Evolutionary conservation across 2,113 vertebrate genomes (phyloP).

Genomic region (Danionella cerebrum): DNA sequence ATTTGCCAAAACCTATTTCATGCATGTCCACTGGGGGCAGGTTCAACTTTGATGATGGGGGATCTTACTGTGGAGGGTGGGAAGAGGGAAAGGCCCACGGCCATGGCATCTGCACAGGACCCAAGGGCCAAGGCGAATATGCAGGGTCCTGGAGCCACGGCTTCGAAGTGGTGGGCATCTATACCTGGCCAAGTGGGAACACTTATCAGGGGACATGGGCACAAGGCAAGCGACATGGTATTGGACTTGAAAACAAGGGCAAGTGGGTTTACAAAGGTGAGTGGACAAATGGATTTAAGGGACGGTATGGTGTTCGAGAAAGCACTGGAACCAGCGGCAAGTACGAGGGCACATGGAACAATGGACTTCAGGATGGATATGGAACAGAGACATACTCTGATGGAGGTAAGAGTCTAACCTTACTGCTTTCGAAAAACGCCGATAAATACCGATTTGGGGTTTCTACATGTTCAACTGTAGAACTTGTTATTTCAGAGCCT

Average conservation of each 20-base stretch:
- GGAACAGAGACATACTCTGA: conserved; percentile 98
- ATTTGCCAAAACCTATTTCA: conserved; percentile 79
- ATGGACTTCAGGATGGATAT: conserved; percentile 96
- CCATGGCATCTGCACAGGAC: conserved; percentile 97
- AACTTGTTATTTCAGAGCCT: too few species aligned
- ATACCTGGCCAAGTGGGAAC: conserved; percentile 98
- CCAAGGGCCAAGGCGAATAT: conserved; percentile 98
- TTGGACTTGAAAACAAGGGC: conserved; percentile 95
- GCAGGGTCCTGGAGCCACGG: conserved; percentile 96
- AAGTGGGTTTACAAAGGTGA: conserved; percentile 98
- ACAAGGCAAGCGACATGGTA: conserved; percentile 95
- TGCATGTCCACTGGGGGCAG: conserved; percentile 87
- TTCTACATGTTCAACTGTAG: too few species aligned
- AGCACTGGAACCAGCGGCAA: conserved; percentile 90
- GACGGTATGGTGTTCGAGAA: conserved; percentile 92
- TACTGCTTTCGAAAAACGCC: neutral
- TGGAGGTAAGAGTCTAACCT: conserved; percentile 77
- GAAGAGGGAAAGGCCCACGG: conserved; percentile 98
- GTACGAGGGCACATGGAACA: conserved; percentile 98
- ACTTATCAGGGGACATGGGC: conserved; percentile 98
- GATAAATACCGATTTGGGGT: too few species aligned
- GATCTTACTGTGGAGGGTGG: conserved; percentile 99
- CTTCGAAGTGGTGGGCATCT: conserved; percentile 96
- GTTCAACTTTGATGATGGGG: conserved; percentile 99
- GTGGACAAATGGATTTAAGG: conserved; percentile 98